Percentiles rank a stretch among this genome's conserved stretches.
Evolutionary conservation across 2,888 invertebrate species (phyloP).

Genomic region (Mimumesa dahlbomi): DNA sequence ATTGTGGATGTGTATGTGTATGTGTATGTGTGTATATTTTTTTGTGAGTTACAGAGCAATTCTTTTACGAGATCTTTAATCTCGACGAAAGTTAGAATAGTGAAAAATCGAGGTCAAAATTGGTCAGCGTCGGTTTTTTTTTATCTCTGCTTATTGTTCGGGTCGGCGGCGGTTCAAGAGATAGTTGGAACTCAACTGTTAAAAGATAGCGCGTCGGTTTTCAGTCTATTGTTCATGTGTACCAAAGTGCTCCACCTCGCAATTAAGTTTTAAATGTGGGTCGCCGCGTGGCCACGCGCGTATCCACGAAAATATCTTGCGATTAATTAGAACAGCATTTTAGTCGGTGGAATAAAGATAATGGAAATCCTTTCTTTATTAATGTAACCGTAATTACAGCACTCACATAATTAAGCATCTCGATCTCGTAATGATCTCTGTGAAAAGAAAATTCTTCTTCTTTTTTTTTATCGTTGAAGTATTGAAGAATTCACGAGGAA

Average conservation of each 20-base stretch:
- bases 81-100: background rate
- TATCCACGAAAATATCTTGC: background rate
- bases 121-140: background rate
- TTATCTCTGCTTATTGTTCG: constrained; percentile 1
- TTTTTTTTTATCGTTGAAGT: too few species aligned
- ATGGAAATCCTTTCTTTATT: too few species aligned
- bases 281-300: background rate
- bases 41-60: too few species aligned
- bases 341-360: too few species aligned
- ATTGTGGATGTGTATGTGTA: too few species aligned
- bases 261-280: constrained; percentile 11
- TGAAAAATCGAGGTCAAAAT: background rate
- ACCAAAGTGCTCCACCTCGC: background rate
- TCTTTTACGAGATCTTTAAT: background rate
- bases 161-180: background rate
- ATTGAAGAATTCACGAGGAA: background rate
- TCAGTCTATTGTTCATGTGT: constrained; percentile 9
- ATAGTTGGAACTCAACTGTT: background rate
- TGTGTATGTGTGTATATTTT: too few species aligned
- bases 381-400: too few species aligned
- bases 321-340: too few species aligned
- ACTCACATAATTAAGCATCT: too few species aligned
- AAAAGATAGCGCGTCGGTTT: background rate
- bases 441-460: too few species aligned
- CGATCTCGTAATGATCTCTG: too few species aligned